A percentile compares a stretch with the other conserved stretches of the same genome.
Conservation (phyloP, 2,888 invertebrate genomes). For the Tachina fera region DNA sequence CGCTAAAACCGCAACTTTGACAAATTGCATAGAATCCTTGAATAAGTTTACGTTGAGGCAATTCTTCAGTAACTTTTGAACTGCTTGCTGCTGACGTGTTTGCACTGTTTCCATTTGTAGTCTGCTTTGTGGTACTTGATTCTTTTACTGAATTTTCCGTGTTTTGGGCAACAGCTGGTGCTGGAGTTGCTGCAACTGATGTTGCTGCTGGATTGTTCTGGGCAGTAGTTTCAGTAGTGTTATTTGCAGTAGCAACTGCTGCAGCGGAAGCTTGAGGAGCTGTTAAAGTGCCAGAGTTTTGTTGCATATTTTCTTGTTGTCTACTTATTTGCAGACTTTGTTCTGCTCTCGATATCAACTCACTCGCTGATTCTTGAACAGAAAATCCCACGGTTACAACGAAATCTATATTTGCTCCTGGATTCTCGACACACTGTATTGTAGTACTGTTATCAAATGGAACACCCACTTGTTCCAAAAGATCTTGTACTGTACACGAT, state of each 20-base stretch:
- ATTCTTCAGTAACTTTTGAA: conserved; percentile 82
- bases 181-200: conserved; percentile 43
- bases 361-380: conserved; percentile 81
- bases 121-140: conserved; percentile 26
- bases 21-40: conserved; percentile 91
- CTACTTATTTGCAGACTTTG: conserved; percentile 81
- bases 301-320: conserved; percentile 77
- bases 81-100: conserved; percentile 46
- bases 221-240: conserved; percentile 37
- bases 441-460: conserved; percentile 88
- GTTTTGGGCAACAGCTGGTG: conserved; percentile 50
- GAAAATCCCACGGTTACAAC: conserved; percentile 88
- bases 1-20: conserved; percentile 90
- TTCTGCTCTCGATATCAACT: conserved; percentile 82
- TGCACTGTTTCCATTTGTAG: conserved; percentile 24
- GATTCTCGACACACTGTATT: conserved; percentile 90
- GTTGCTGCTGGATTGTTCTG: conserved; percentile 40
- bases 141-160: conserved; percentile 73
- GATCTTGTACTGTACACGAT: conserved; percentile 91
- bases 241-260: conserved; percentile 50
- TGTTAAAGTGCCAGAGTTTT: conserved; percentile 68
- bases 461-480: conserved; percentile 90
- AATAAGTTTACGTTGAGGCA: conserved; percentile 85
- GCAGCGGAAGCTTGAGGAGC: conserved; percentile 65
- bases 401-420: conserved; percentile 90